phyloP scores from a whole-genome alignment of 2,797 vertebrate species.

The Tarsius wallacei region DNA sequence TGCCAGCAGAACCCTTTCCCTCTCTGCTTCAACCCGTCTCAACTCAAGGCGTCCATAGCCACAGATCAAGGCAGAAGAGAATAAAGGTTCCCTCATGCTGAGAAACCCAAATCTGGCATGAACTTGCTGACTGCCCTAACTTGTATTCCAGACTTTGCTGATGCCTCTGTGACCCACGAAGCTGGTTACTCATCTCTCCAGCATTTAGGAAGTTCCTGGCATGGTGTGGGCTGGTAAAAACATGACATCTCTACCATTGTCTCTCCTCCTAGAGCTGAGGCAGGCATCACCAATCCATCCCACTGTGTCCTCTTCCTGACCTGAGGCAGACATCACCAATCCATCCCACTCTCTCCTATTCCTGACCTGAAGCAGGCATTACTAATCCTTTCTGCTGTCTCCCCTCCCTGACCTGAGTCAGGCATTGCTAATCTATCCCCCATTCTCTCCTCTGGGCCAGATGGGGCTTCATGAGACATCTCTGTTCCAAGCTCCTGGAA shows the following conservation, averaged over 20 bases:
- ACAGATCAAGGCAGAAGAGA: no score
- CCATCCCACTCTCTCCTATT: no score
- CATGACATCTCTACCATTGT: no score
- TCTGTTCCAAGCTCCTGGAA: not conserved
- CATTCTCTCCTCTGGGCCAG: not conserved
- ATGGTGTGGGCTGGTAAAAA: fast-evolving
- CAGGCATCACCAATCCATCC: not conserved
- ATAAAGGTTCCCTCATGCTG: not conserved
- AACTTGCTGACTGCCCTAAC: fast-evolving
- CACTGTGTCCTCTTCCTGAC: not conserved
- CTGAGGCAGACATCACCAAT: not conserved
- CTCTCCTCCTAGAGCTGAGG: no score
- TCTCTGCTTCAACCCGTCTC: not conserved
- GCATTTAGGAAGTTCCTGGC: not conserved
- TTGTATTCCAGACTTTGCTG: not conserved
- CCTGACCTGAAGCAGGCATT: not conserved
- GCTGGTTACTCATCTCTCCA: not conserved
- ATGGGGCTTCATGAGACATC: no score
- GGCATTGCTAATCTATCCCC: not conserved
- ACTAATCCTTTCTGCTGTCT: not conserved
- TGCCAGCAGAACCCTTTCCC: fast-evolving
- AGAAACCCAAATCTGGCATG: fast-evolving
- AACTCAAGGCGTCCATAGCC: not conserved
- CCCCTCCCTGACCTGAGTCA: not conserved
- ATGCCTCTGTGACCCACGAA: not conserved